Evolutionary conservation across 2,888 invertebrate species (phyloP), one percentile per base, ranked within the genome.

Genomic region (Elmis aenea): DNA sequence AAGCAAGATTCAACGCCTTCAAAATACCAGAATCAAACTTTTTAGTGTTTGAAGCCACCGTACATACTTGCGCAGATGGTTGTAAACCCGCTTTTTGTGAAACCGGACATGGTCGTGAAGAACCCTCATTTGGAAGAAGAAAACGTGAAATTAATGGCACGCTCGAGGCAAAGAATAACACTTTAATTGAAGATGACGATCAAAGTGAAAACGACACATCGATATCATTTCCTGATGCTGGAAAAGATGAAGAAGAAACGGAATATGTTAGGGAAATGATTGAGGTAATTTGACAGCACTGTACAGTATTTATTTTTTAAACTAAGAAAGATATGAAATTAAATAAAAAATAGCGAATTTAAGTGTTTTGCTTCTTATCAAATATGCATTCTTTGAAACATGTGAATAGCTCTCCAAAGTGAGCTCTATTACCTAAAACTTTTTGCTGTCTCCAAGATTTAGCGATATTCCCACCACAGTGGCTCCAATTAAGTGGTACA

Each of bases 21-120:
- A 93, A 92, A 69, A 91, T 93, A 48, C 92, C 92, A 0, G 92
- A 92, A 69, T 92, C 92, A 0, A 92, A 92, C 66, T 91, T 91
- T 73, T 69, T 93, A 51, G 89, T 92, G 1, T 93, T 93, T 58
- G 92, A 93, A 68, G 92, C 92, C 1, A 92, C 88, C 0, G 92
- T 93, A 0, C 73, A 87, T 36, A 89, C 90, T 1, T 93, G 92
- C 54, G 73, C 89, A 23, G 89, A 90, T 29, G 89, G 90, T 4
- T 93, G 92, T 58, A 89, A 90, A 61, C 91, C 92, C 26, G 90
- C 90, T 5, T 89, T 88, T 55, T 91, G 91, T 58, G 83, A 83
- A 13, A 80, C 83, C 14, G 82, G 83, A 18, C 76, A 83, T 2
- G 88, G 90, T 16, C 73, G 90, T 38, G 81, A 79, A 42, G 89